Evolutionary conservation across 2,888 invertebrate species (phyloP), one percentile per base, ranked within the genome.

Genomic region (Caenorhabditis sp.): DNA sequence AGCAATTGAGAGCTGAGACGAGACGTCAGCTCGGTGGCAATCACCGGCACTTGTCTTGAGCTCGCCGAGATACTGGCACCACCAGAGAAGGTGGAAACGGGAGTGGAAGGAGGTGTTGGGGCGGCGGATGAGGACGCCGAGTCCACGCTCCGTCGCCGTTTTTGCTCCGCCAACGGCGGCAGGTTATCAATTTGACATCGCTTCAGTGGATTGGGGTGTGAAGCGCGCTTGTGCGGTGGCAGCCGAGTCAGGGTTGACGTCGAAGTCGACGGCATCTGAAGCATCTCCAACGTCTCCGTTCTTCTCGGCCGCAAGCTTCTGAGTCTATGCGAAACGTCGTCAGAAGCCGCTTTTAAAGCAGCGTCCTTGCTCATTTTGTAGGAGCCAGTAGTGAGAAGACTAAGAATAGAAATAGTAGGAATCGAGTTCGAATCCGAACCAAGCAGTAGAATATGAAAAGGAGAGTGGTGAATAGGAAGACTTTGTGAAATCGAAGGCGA

Each of bases 131-230:
- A 65, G 22, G 52, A 50, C 32, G 61, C 15, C 32, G 53, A 43
- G 27, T 30, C 58, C 11, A 66, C 22, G 37, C 58, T 68, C 41
- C 17, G 39, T 30, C 52, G 30, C 4, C 58, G 58, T 17, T 68
- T 59, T 1, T 45, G 50, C 7, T 53, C 46, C 13, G 13, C 35
- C 9, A 11, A n/a, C 2, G 39, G 39, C 24, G 56, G 58, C 39
- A 66, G 15, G 41, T 66, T 66, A 9, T 66, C 66, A 9, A 59
- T 50, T 17, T 68, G 68, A 26, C 58, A 58, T 15, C 68, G 22
- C 17, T 68, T 68, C 8, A 66, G 48, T 11, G 39, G 48, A 35
- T 58, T 66, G 3, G 46, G 26, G 15, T 27, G 24, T 24, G 35
- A 11, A 26, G 26, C 27, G 30, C 26, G 22, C n/a, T n/a, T n/a